Evolutionary conservation across 2,113 vertebrate genomes (phyloP), one percentile per base, ranked within the genome.

Genomic region (Syngnathoides biaculeatus): DNA sequence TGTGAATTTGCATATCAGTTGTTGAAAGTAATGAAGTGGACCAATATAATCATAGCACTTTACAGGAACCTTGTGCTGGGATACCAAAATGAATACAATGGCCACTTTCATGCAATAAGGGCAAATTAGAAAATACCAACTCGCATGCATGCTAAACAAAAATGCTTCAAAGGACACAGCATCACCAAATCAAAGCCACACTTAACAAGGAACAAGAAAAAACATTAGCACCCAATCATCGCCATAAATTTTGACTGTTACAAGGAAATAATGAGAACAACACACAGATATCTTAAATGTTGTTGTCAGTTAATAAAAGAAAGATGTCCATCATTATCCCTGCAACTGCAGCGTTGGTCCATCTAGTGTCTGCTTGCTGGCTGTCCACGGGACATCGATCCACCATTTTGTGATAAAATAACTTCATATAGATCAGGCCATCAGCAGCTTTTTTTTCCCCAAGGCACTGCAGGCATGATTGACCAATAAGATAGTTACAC

Each of bases 331-430:
- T 65, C 60, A 62, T 59, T 43, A 42, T 55, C 24, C 27, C 22
- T 55, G 4, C 45, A 17, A 52, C 45, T 40, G 53, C n/a, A 10
- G 50, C 56, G 57, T 2, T 17, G 27, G 1, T 53, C 40, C 69
- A 40, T 60, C 74, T 40, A 53, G 7, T 55, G 58, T 74, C 39
- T 1, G 11, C 63, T 68, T 2, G 1, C 47, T 50, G 67, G 53
- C 77, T 57, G 43, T 77, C 66, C 68, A 50, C 52, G 1, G 0
- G 39, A 48, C 4, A 85, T 86, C 77, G 67, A 84, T 83, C 69
- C 53, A 56, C 38, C 69, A 71, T 74, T 71, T 57, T 22, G 69
- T 82, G 79, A 87, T 84, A n/a, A 67, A 80, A 88, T 50, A 61
- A 66, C 79, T 75, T 68, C 63, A 64, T 57, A 73, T 79, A 82